Base-by-base conservation (phyloP, 2,888 invertebrate genomes). In the Clivina fossor region DNA sequence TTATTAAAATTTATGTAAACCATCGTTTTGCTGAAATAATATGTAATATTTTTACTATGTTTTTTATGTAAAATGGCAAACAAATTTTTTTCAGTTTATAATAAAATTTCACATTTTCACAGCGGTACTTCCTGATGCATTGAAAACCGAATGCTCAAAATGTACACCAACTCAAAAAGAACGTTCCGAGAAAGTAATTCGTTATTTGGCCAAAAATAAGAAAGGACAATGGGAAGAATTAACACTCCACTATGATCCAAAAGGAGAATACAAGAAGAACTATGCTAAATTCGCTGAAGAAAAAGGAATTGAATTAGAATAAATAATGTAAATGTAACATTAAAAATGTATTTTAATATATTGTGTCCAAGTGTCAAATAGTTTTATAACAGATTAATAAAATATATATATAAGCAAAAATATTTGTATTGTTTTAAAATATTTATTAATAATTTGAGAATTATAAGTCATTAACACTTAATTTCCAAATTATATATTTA, bases 111-210 rank as follows among this genome's bases (percentile, higher is more conserved):
- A n/a, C 9, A 8, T 26, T 58, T 44, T 77, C 76, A 3, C 71
- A 84, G 84, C 75, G 18, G 73, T 78, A 1, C 75, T 89, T 0
- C 87, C 88, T 1, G 88, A 88, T 58, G 88, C 88, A 0, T 68
- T 87, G 43, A 71, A 78, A 59, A 81, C 78, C 3, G 81, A 81
- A 41, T 88, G 88, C 69, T 62, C 65, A 57, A 83, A 84, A 65
- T 88, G 88, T 66, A 83, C 78, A 13, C 80, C 83, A 26, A 74
- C 74, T 22, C 87, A 87, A 68, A 80, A 76, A 65, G 66, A 72
- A 2, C 82, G 81, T 13, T 78, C 82, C 19, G 80, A 82, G 62
- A 82, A 76, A 59, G 80, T 86, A 8, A 79, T 87, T 28, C 78
- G 79, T 19, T 80, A 75, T 65, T 73, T 89, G 57, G 80, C 85